Conservation (phyloP, 1,140 invertebrate species). For the Octopus bimaculoides region DNA sequence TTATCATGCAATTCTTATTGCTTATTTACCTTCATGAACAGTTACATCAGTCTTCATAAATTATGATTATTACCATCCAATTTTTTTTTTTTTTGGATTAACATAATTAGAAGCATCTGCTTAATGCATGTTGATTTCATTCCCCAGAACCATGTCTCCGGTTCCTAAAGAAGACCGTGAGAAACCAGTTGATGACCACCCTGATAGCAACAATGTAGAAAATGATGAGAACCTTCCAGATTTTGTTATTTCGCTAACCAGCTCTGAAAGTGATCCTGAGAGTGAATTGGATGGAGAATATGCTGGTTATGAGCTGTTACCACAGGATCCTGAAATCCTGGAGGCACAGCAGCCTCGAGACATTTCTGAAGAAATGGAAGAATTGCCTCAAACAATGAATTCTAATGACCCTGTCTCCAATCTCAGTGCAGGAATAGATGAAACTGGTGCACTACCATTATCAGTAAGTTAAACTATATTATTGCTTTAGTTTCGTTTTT, state of each 20-base stretch:
- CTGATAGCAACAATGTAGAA: slow-evolving; percentile 4
- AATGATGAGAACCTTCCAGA: slow-evolving; percentile 17
- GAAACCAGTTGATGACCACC: slow-evolving; percentile 13
- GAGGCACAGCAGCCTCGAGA: background rate
- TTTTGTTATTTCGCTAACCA: slow-evolving; percentile 10
- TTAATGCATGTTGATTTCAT: background rate
- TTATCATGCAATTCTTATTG: too few relatives aligned
- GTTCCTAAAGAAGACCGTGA: slow-evolving; percentile 22
- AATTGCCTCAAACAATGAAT: too few relatives aligned
- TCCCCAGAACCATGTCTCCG: slow-evolving; percentile 17
- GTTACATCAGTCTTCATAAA: too few relatives aligned
- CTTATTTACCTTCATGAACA: too few relatives aligned
- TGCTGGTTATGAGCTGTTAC: slow-evolving; percentile 24
- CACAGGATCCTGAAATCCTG: slow-evolving; percentile 21
- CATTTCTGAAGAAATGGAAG: background rate
- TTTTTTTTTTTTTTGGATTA: too few relatives aligned
- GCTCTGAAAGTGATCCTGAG: slow-evolving; percentile 21
- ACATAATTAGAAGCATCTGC: too few relatives aligned
- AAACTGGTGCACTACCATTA: too few relatives aligned
- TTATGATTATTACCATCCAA: too few relatives aligned
- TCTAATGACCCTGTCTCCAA: too few relatives aligned
- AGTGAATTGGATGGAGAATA: slow-evolving; percentile 15
- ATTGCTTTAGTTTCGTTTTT: too few relatives aligned
- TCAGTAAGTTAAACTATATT: too few relatives aligned
- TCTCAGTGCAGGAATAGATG: too few relatives aligned